Conservation (phyloP, 1,140 invertebrate genomes). For the Danaus melanippus region DNA sequence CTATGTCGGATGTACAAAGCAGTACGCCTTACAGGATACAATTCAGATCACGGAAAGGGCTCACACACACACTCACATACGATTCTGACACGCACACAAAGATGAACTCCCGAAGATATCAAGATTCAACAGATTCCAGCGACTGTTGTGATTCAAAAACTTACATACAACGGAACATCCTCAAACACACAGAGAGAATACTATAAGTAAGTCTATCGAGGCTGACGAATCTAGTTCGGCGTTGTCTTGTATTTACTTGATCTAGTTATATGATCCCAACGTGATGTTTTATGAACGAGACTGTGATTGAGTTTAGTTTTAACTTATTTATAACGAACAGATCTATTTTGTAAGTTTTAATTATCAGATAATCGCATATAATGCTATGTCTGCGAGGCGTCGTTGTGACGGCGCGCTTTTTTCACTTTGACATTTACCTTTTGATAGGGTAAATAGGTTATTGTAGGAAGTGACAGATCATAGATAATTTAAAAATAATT, state of each 20-base stretch:
- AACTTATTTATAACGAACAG: too few species aligned
- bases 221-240: constrained; percentile 41
- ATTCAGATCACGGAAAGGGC: constrained; percentile 44
- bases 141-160: constrained; percentile 45
- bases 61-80: constrained; percentile 47
- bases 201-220: constrained; percentile 43
- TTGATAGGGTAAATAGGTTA: too few species aligned
- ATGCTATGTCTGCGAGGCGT: too few species aligned
- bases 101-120: constrained; percentile 33
- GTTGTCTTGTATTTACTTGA: background rate
- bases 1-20: constrained; percentile 63
- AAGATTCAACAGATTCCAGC: constrained; percentile 58
- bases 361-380: too few species aligned
- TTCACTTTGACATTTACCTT: too few species aligned
- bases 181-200: constrained; percentile 60
- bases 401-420: too few species aligned
- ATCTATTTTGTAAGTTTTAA: too few species aligned
- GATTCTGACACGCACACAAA: constrained; percentile 56
- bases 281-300: too few species aligned
- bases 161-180: constrained; percentile 48
- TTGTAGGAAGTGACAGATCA: too few species aligned
- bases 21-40: constrained; percentile 55
- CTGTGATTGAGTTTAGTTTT: too few species aligned
- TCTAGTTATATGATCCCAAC: too few species aligned
- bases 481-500: too few species aligned